Percentiles rank a stretch among this genome's conserved stretches.
Evolutionary conservation across 2,888 invertebrate species (phyloP).

Genomic region (Melangyna quadrimaculata): DNA sequence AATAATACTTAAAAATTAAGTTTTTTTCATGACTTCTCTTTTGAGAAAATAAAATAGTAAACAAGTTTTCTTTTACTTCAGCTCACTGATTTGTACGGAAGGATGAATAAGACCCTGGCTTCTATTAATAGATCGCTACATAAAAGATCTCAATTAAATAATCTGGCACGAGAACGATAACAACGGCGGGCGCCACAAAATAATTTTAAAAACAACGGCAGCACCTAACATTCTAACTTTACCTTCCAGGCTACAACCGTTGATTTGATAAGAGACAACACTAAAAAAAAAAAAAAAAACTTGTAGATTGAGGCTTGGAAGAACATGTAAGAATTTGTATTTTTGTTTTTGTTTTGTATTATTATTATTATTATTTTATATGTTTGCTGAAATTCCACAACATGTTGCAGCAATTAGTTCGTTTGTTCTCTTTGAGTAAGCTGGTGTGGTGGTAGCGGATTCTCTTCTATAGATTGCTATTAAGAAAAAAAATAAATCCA

Average conservation of each 20-base stretch:
- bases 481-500: not conserved
- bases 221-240: not conserved
- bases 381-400: not conserved
- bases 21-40: too few species aligned
- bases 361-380: not conserved
- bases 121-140: too few species aligned
- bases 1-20: too few species aligned
- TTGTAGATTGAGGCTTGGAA: not conserved
- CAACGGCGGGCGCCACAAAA: too few species aligned
- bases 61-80: too few species aligned
- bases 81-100: too few species aligned
- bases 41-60: too few species aligned
- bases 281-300: too few species aligned
- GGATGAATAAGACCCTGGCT: too few species aligned
- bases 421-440: slow-evolving; percentile 8
- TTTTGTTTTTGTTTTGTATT: not conserved
- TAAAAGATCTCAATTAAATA: too few species aligned
- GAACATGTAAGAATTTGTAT: not conserved
- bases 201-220: too few species aligned
- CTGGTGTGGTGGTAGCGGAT: not conserved
- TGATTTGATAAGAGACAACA: slow-evolving; percentile 28
- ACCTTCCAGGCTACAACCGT: not conserved
- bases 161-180: too few species aligned
- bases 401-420: slow-evolving; percentile 24
- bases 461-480: not conserved